Conservation (phyloP, 2,113 vertebrate genomes). For the Centropus bengalensis region DNA sequence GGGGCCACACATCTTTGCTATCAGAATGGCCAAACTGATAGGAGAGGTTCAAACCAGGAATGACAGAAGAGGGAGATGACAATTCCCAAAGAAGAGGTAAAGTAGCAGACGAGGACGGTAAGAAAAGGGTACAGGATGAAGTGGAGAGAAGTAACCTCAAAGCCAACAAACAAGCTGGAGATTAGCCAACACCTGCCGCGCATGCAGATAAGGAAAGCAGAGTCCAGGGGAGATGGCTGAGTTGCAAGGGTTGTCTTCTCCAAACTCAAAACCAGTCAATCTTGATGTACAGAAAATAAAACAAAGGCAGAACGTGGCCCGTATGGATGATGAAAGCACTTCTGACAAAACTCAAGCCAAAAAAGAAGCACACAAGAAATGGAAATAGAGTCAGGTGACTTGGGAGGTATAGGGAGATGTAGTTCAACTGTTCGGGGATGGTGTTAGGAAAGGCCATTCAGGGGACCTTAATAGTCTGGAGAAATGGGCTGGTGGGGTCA, state of each 20-base stretch:
- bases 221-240: neutral
- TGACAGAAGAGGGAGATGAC: neutral
- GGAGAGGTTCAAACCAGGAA: neutral
- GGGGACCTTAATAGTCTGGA: neutral
- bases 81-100: neutral
- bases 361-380: neutral
- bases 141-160: neutral
- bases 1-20: neutral
- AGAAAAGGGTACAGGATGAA: neutral
- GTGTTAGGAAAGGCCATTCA: neutral
- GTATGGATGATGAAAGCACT: neutral
- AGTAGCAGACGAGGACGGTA: neutral
- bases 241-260: neutral
- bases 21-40: neutral
- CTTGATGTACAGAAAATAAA: neutral
- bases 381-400: neutral
- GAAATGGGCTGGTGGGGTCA: neutral
- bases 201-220: neutral
- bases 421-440: neutral
- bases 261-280: neutral
- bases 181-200: neutral
- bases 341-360: neutral
- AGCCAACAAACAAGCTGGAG: neutral
- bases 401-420: neutral
- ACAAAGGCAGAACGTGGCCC: neutral